These are phyloP conservation scores for Slavum lentiscoides DNA, from an alignment of 2,888 invertebrate genomes.

Conservation along the genomic window DNA sequence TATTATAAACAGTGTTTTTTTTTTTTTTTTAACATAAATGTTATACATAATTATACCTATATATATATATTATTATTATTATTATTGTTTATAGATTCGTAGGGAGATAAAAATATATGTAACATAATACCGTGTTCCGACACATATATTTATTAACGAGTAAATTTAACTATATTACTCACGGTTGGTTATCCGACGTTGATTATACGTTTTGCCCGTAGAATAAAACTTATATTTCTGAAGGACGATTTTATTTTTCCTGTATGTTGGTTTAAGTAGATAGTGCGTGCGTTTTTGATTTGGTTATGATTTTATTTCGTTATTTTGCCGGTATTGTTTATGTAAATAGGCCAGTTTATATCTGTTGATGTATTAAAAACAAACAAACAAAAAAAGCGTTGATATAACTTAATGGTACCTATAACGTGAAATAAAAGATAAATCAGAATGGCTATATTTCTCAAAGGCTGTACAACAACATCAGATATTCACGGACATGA, in stretches of 20 bases:
- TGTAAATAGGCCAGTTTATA: conserved; percentile 48
- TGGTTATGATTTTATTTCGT: conserved; percentile 40
- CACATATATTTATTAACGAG: neutral
- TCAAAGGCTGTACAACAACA: conserved; percentile 35
- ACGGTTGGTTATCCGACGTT: neutral
- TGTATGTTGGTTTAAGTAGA: conserved; percentile 52
- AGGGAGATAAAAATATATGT: neutral
- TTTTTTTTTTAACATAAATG: conserved; percentile 13
- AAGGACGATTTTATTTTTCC: conserved; percentile 46
- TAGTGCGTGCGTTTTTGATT: conserved; percentile 50
- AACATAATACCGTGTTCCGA: neutral
- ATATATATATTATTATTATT: conserved; percentile 7
- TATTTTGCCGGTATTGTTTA: conserved; percentile 52
- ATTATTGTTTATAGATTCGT: conserved; percentile 3
- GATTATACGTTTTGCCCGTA: neutral
- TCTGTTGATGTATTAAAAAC: conserved; percentile 32
- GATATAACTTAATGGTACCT: conserved; percentile 10
- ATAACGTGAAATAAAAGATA: neutral
- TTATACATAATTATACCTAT: neutral
- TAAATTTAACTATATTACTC: conserved; percentile 6
- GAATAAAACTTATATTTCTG: conserved; percentile 38
- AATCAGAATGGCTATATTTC: conserved; percentile 21
- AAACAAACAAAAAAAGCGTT: conserved; percentile 3
- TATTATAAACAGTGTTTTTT: conserved; percentile 10
- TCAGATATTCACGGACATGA: neutral